Percentiles rank a stretch among this genome's conserved stretches.
Conservation (phyloP, 2,888 invertebrate species). For the Phyto melanocephala region DNA sequence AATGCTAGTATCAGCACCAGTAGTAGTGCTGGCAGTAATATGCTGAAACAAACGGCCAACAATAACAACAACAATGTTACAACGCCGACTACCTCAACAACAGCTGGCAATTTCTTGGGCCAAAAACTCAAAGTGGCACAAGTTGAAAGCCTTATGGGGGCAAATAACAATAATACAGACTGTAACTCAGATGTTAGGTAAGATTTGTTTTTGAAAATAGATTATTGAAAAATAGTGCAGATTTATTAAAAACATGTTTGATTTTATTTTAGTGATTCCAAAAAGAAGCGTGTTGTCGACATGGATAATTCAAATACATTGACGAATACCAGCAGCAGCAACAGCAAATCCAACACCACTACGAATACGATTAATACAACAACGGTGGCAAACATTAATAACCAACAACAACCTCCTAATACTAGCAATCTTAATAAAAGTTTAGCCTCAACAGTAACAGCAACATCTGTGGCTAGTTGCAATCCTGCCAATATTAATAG, state of each 20-base stretch:
- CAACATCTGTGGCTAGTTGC: conserved; percentile 46
- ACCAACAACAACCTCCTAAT: conserved; percentile 62
- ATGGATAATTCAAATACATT: conserved; percentile 68
- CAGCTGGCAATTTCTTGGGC: conserved; percentile 75
- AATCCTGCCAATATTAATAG: conserved; percentile 59
- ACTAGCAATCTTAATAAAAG: conserved; percentile 57
- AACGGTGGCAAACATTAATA: conserved; percentile 60
- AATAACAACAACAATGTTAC: conserved; percentile 55
- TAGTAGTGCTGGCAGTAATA: conserved; percentile 28
- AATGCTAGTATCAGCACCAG: conserved; percentile 10
- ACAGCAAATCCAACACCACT: neutral
- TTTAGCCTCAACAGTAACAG: neutral
- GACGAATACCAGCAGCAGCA: conserved; percentile 55
- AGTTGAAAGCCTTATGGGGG: conserved; percentile 73
- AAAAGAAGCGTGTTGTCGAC: conserved; percentile 77
- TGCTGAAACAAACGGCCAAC: conserved; percentile 39
- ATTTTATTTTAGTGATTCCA: conserved; percentile 74
- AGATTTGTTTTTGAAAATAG: conserved; percentile 58
- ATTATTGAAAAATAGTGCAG: neutral
- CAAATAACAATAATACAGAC: conserved; percentile 66
- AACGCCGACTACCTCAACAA: conserved; percentile 73
- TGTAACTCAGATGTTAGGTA: conserved; percentile 76
- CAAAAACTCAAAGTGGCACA: conserved; percentile 77
- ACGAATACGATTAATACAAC: conserved; percentile 42
- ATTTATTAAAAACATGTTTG: neutral